Base-by-base conservation (phyloP, 2,113 vertebrate species). In the Numenius arquata region DNA sequence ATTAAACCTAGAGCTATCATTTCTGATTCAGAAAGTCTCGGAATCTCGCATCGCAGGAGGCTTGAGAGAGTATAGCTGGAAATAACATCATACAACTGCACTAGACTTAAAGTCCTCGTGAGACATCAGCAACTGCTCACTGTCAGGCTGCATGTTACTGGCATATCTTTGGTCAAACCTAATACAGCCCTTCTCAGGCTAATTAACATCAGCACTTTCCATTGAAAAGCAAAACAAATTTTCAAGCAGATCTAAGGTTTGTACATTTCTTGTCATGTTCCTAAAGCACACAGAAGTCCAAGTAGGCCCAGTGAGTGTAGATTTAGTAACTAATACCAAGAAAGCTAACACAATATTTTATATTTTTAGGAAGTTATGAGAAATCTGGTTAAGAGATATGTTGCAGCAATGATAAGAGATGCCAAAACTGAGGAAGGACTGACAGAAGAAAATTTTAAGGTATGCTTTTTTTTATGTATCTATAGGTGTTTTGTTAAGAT, bases 371-470 rank as follows among this genome's bases (percentile, higher is more conserved):
- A 99, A 83, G 99, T 99, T 76, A 98, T 99, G 98, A 99, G 97
- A 96, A 99, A 99, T 97, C 98, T 99, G 82, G 98, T 99, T 70
- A 99, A 99, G 95, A 97, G 99, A 25, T 99, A 99, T 7, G 99
- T 99, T 40, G 99, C 99, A 4, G 99, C 99, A n/a, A 99, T 98
- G 99, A 99, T 99, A 93, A 98, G 99, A 98, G 99, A 99, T 91
- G 99, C 99, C 53, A 99, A 99, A 97, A 99, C 99, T 16, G 99
- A 99, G 74, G 98, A 99, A 94, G 99, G 99, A 11, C 95, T 99
- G 75, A 99, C 99, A 1, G 99, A 99, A 87, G 99, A 99, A 92
- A 99, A 99, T 97, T 99, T 99, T 89, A 99, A 99, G 99, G 99
- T 99, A 98, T 86, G 15, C 12, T 5, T 14, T 85, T 67, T 47